phyloP scores from a whole-genome alignment of 2,797 vertebrate species.

The Malacoctenus gilli region DNA sequence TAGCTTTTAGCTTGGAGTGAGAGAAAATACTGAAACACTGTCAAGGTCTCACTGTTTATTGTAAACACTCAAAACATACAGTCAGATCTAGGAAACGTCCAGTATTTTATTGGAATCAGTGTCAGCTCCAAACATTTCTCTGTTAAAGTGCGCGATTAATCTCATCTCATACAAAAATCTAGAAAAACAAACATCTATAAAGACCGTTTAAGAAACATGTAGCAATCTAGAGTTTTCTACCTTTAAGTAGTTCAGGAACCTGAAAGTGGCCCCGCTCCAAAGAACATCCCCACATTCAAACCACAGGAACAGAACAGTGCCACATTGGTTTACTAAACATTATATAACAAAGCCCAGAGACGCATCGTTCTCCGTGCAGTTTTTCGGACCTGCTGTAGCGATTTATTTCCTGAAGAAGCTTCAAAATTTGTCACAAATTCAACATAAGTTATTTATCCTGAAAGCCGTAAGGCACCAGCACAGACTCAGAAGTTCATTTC shows the following conservation, averaged over 20 bases:
- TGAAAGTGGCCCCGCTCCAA: neutral
- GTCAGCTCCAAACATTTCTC: conserved; percentile 3
- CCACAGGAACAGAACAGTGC: neutral
- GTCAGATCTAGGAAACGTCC: conserved; percentile 1
- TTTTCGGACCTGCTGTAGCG: neutral
- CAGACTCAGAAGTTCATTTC: too few species aligned
- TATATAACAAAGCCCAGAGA: conserved; percentile 16
- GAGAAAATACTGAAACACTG: neutral
- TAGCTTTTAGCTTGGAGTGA: neutral
- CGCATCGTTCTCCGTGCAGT: neutral
- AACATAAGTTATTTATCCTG: conserved; percentile 1
- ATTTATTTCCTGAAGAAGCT: neutral
- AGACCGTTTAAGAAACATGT: conserved; percentile 19
- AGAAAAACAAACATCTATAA: conserved; percentile 34
- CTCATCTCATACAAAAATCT: conserved; percentile 15
- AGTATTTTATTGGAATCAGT: neutral
- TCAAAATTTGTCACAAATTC: neutral
- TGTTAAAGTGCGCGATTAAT: conserved; percentile 29
- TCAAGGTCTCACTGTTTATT: conserved; percentile 43
- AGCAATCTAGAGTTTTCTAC: conserved; percentile 9
- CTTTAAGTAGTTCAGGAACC: conserved; percentile 1
- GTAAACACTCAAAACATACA: conserved; percentile 38
- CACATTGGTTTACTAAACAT: too few species aligned
- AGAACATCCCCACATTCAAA: conserved; percentile 2
- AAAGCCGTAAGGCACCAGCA: conserved; percentile 60